These are phyloP conservation scores for Oreonectes daqikongensis DNA, from an alignment of 2,797 vertebrate species.

Conservation along the genomic window DNA sequence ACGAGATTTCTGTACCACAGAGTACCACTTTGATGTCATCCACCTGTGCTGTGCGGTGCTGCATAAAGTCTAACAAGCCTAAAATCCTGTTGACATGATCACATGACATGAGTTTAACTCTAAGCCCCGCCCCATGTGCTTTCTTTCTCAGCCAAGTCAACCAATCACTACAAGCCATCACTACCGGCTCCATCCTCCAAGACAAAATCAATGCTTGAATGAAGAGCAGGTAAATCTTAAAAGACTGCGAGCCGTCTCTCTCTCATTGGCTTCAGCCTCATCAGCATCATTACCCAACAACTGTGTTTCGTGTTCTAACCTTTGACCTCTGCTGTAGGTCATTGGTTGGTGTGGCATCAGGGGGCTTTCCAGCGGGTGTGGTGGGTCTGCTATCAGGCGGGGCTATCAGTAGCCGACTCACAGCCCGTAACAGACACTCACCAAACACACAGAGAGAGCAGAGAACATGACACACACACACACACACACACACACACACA, in stretches of 20 bases:
- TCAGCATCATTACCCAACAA: neutral
- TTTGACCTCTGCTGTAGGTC: constrained; percentile 73
- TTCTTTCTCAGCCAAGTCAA: constrained; percentile 78
- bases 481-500: neutral
- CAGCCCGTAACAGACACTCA: constrained; percentile 77
- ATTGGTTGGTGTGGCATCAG: constrained; percentile 85
- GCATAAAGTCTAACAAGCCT: too few species aligned
- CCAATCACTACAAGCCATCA: constrained; percentile 74
- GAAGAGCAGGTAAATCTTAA: constrained; percentile 78
- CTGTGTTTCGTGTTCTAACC: neutral
- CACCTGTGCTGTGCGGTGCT: too few species aligned
- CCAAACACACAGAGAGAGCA: neutral
- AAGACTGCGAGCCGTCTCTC: neutral
- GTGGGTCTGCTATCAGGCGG: constrained; percentile 88
- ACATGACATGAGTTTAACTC: constrained; percentile 66
- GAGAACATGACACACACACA: neutral
- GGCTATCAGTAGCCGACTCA: constrained; percentile 85
- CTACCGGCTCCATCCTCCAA: constrained; percentile 70
- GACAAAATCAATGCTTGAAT: constrained; percentile 83
- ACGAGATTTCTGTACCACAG: too few species aligned
- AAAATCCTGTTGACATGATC: neutral
- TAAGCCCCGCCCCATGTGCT: constrained; percentile 68
- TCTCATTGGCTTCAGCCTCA: neutral
- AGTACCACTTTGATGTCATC: too few species aligned
- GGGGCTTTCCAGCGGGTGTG: constrained; percentile 86